Conservation (phyloP, 1,140 invertebrate species). For the Drosophila nikananu region DNA sequence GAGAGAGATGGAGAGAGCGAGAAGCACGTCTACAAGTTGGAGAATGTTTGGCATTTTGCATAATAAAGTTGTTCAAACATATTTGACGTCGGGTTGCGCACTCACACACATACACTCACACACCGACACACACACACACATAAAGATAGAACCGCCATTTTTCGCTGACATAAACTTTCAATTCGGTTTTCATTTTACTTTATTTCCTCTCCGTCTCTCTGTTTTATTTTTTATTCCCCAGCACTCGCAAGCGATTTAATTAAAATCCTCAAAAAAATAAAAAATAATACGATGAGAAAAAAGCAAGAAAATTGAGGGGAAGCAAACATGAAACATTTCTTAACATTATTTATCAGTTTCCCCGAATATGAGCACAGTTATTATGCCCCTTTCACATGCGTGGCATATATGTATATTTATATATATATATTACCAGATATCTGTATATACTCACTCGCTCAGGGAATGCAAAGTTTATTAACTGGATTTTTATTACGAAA, state of each 20-base stretch:
- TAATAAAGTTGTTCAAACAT: slow-evolving; percentile 83
- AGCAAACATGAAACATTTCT: slow-evolving; percentile 29
- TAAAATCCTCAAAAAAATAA: slow-evolving; percentile 34
- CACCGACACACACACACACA: slow-evolving; percentile 1
- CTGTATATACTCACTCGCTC: slow-evolving; percentile 20
- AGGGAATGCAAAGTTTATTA: slow-evolving; percentile 57
- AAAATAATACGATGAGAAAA: not conserved
- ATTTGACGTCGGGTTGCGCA: slow-evolving; percentile 67
- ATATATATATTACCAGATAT: slow-evolving; percentile 1
- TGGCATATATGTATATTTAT: slow-evolving; percentile 17
- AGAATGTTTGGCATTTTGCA: slow-evolving; percentile 83
- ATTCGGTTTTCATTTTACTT: slow-evolving; percentile 74
- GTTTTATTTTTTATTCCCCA: slow-evolving; percentile 3
- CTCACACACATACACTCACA: slow-evolving; percentile 22
- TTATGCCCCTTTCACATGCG: not conserved
- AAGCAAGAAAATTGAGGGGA: slow-evolving; percentile 2
- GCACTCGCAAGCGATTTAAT: slow-evolving; percentile 49
- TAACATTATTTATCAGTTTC: slow-evolving; percentile 49
- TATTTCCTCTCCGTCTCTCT: slow-evolving; percentile 38
- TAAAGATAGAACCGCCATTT: slow-evolving; percentile 57
- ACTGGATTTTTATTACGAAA: slow-evolving; percentile 70
- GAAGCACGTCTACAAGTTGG: slow-evolving; percentile 70
- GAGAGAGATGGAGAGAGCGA: slow-evolving; percentile 7
- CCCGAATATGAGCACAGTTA: slow-evolving; percentile 9
- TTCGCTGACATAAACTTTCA: slow-evolving; percentile 78